A percentile compares a stretch with the other conserved stretches of the same genome.
Conservation (phyloP, 2,113 vertebrate genomes). For the Tapirus terrestris region DNA sequence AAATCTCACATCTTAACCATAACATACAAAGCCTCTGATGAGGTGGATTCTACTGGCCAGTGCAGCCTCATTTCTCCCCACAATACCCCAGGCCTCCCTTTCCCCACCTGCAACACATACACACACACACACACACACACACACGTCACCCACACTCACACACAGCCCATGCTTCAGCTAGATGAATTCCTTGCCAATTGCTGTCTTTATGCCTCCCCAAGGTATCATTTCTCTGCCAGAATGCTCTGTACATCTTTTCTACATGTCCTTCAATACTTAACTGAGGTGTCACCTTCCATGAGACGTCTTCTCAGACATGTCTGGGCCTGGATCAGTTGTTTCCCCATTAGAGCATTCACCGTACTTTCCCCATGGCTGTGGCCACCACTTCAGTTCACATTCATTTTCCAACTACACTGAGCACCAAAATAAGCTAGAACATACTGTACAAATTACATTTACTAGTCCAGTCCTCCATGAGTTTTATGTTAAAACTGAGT, state of each 20-base stretch:
- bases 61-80: neutral
- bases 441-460: neutral
- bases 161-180: neutral
- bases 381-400: neutral
- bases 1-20: neutral
- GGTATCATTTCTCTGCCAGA: neutral
- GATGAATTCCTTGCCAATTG: neutral
- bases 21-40: neutral
- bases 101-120: neutral
- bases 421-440: neutral
- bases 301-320: neutral
- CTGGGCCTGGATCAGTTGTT: neutral
- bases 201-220: neutral
- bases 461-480: neutral
- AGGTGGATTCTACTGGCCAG: neutral
- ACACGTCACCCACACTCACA: neutral
- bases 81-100: neutral
- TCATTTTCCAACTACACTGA: conserved; percentile 35
- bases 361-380: neutral
- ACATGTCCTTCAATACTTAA: neutral
- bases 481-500: neutral
- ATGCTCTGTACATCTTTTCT: neutral
- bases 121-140: neutral
- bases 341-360: neutral
- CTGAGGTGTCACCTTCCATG: neutral